phyloP scores from a whole-genome alignment of 2,113 vertebrate species.

The Oxyura jamaicensis region DNA sequence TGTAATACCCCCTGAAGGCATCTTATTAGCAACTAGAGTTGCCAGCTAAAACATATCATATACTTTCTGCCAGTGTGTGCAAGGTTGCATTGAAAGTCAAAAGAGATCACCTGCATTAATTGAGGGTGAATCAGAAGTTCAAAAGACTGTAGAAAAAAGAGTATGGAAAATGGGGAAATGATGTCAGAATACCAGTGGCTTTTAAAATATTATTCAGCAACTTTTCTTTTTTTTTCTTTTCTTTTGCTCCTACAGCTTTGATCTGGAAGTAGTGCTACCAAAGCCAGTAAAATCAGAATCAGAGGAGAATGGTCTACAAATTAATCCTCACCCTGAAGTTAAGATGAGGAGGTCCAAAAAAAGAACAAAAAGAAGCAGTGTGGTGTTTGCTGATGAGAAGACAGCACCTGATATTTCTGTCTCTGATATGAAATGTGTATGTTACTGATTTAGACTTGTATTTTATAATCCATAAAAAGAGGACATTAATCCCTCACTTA shows the following conservation, averaged over 20 bases:
- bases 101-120: constrained; percentile 30
- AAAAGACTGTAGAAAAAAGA: too few species aligned
- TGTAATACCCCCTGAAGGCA: neutral
- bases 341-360: constrained; percentile 90
- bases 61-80: neutral
- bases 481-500: neutral
- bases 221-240: neutral
- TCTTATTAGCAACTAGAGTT: neutral
- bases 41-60: neutral
- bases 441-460: neutral
- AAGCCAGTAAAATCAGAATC: constrained; percentile 80
- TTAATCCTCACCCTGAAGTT: constrained; percentile 85
- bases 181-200: neutral
- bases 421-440: constrained; percentile 77
- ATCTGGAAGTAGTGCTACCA: constrained; percentile 69
- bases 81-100: neutral
- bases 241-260: constrained; percentile 67
- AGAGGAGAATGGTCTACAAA: constrained; percentile 72
- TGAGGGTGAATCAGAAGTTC: too few species aligned
- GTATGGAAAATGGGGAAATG: neutral
- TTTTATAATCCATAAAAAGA: neutral
- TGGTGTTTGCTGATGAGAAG: constrained; percentile 93
- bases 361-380: constrained; percentile 92
- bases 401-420: constrained; percentile 47
- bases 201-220: constrained; percentile 22